Conservation (phyloP, 2,888 invertebrate genomes). For the Smittia aterrima region DNA sequence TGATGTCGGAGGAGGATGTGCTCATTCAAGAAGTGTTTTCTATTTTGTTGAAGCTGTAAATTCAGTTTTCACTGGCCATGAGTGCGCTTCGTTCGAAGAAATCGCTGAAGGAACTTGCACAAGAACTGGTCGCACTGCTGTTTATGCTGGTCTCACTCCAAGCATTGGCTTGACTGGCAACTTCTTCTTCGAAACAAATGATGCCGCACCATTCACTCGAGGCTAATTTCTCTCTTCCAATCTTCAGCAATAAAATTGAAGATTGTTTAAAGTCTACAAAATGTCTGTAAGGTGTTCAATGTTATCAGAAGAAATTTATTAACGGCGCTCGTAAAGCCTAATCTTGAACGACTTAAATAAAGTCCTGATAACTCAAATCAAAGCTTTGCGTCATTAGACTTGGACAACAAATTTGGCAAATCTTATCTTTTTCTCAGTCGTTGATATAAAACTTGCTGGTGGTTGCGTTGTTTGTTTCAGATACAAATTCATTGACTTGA, state of each 20-base stretch:
- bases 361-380: constrained; percentile 43
- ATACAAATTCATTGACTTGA: no score
- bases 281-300: no score
- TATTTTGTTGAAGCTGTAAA: neutral
- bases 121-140: neutral
- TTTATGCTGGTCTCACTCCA: constrained; percentile 46
- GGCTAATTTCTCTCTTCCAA: constrained; percentile 46
- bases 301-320: no score
- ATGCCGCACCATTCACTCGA: constrained; percentile 47
- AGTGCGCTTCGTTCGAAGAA: neutral
- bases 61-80: neutral
- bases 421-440: constrained; percentile 44
- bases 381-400: constrained; percentile 44
- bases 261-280: no score
- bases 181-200: constrained; percentile 49
- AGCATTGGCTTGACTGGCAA: constrained; percentile 48
- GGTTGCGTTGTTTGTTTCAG: no score
- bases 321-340: no score
- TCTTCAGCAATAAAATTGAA: no score
- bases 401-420: constrained; percentile 48
- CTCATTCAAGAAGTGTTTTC: neutral
- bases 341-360: constrained; percentile 52
- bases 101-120: neutral
- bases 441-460: no score
- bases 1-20: neutral